Base-by-base conservation (phyloP, 1,140 invertebrate species). In the Microplitis demolitor region DNA sequence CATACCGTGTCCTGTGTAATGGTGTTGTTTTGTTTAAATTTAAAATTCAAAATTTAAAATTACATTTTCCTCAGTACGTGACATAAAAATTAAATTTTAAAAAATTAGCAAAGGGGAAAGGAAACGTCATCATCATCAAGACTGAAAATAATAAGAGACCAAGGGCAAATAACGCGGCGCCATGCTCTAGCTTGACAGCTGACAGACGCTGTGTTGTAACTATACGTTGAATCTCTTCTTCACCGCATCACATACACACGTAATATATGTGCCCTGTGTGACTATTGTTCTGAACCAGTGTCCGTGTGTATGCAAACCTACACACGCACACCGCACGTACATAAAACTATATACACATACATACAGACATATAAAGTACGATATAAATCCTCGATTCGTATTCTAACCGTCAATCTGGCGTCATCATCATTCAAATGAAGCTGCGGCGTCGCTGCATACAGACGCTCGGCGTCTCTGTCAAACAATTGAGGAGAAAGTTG, bases 391-490 rank as follows among this genome's bases (percentile, higher is more conserved):
- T 3, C 6, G 39, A 83, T 72, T 82, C 80, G 75, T 78, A 76
- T 80, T 75, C 69, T 73, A 75, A 78, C 78, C 82, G 82, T 80
- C 83, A 84, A 84, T 78, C 83, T 83, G 82, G 82, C 80, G 82
- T 82, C 79, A 71, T 61, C 70, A 74, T 78, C 80, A 81, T 83
- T 85, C 84, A 84, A 85, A 85, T 85, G 84, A 85, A 85, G 84
- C 82, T 85, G 79, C 80, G 83, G 81, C 84, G 83, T 83, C 84
- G 83, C 82, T 85, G 84, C 80, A 85, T 85, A 79, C 84, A 85
- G 84, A 85, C 84, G 84, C 84, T 85, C 81, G 83, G 84, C 83
- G 84, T 85, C 84, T 85, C 83, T 71, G 83, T 85, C 64, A 85
- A 85, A 80, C 83, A 85, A 79, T 80, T 85, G 77, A 80, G 83